Conservation (phyloP, 2,888 invertebrate species). For the Melikaiella ostensackeni region DNA sequence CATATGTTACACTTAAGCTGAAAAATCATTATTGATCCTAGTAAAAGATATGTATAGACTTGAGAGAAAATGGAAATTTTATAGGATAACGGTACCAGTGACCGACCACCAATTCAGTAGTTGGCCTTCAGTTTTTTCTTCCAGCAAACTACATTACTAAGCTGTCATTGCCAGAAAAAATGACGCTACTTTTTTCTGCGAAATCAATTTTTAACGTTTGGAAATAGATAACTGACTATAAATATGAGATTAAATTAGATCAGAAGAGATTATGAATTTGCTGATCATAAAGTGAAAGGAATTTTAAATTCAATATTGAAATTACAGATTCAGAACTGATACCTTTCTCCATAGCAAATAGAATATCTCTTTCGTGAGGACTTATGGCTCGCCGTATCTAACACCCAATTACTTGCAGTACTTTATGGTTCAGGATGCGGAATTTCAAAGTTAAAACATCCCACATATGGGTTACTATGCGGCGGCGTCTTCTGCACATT, state of each 20-base stretch:
- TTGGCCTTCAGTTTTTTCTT: too few relatives aligned
- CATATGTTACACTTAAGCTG: conserved; percentile 30
- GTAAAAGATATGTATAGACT: not conserved
- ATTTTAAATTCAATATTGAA: not conserved
- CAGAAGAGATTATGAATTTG: too few relatives aligned
- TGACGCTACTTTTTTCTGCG: too few relatives aligned
- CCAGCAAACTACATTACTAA: too few relatives aligned
- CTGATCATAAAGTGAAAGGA: too few relatives aligned
- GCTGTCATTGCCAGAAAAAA: too few relatives aligned
- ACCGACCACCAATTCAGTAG: too few relatives aligned
- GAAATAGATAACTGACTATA: too few relatives aligned
- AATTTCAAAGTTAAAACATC: conserved; percentile 23
- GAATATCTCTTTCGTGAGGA: conserved; percentile 16
- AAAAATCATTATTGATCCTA: conserved; percentile 22
- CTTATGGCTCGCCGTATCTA: conserved; percentile 41
- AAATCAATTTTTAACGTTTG: too few relatives aligned
- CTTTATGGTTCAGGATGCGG: conserved; percentile 16
- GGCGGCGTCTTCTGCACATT: conserved; percentile 40
- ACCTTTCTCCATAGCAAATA: conserved; percentile 8
- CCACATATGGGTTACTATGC: conserved; percentile 33
- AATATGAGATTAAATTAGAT: too few relatives aligned
- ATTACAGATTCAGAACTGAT: not conserved
- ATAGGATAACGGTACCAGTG: not conserved
- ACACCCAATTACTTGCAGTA: conserved; percentile 46
- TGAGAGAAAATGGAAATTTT: conserved; percentile 24